Evolutionary conservation across 2,888 invertebrate species (phyloP), one percentile per base, ranked within the genome.

Genomic region (Coelogynopora nodosa): DNA sequence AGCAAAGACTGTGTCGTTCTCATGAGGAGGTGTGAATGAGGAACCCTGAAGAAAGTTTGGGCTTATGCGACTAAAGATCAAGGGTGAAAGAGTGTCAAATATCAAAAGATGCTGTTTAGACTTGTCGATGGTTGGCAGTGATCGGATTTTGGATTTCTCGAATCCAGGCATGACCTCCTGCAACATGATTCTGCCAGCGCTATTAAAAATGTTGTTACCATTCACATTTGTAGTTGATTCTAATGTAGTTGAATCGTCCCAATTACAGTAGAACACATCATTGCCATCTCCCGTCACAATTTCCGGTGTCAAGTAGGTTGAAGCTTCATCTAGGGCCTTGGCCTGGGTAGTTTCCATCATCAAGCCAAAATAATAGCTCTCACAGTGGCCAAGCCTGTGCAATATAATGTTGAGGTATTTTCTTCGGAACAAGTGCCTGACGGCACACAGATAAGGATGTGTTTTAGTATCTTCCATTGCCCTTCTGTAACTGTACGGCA

Each of bases 141-240:
- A 49, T 10, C 67, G 67, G 23, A n/a, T 30, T 27, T 67, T 30
- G 31, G 26, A 1, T 27, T 2, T 67, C 30, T 86, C 74, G 67
- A 23, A 67, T 23, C 67, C 87, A 30, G 86, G 85, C 74, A 23
- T 87, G 18, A 87, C 31, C 31, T 87, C 86, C 80, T 87, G 87
- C 26, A 87, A 31, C 85, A 85, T 85, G 85, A 85, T 85, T 84
- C 85, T 81, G 18, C 85, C 85, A 85, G 85, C 80, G 30, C 85
- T 85, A 67, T 84, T 84, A n/a, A 84, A 31, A 81, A 84, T 74
- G 83, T 84, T 85, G 83, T 30, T 85, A 18, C 85, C 85, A 27
- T 85, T 80, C 85, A 85, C 82, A 85, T 84, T 85, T 85, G 85
- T 85, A n/a, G 85, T 85, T n/a, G 30, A 84, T 85, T 85, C n/a